Evolutionary conservation across 1,140 invertebrate species (phyloP).

Genomic region (Gonatopus flavifemur): DNA sequence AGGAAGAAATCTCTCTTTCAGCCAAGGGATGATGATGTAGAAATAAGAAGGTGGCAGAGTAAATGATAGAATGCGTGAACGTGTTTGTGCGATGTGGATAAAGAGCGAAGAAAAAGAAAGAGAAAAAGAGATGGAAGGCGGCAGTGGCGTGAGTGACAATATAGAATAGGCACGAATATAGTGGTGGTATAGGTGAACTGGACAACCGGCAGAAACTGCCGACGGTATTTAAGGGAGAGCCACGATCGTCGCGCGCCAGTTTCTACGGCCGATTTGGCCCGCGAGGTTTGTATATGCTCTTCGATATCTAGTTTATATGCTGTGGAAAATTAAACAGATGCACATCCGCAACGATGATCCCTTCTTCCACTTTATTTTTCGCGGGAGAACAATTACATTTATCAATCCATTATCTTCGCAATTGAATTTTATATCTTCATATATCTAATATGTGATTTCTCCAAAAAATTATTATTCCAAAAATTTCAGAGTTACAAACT

Average conservation of each 20-base stretch:
- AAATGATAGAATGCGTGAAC: constrained; percentile 37
- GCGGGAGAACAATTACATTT: too few relatives aligned
- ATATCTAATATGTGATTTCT: too few relatives aligned
- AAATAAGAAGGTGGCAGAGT: constrained; percentile 26
- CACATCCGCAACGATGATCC: too few relatives aligned
- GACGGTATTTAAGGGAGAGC: constrained; percentile 55
- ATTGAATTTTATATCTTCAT: too few relatives aligned
- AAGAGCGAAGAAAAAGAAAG: neutral
- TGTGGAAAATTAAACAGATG: too few relatives aligned
- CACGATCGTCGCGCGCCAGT: constrained; percentile 50
- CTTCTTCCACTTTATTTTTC: too few relatives aligned
- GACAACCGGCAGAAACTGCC: constrained; percentile 48
- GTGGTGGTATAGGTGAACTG: constrained; percentile 42
- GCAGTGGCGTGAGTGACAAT: constrained; percentile 26
- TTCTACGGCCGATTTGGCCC: constrained; percentile 44
- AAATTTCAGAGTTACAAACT: too few relatives aligned
- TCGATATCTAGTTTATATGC: too few relatives aligned
- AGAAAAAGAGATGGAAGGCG: constrained; percentile 7
- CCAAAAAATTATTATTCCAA: too few relatives aligned
- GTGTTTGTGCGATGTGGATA: constrained; percentile 16
- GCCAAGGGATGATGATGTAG: constrained; percentile 32
- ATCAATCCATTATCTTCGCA: too few relatives aligned
- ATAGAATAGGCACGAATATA: constrained; percentile 11
- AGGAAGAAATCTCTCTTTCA: constrained; percentile 33
- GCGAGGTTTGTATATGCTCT: too few relatives aligned